Conservation (phyloP, 2,888 invertebrate species). For the Oxytorus armatus region DNA sequence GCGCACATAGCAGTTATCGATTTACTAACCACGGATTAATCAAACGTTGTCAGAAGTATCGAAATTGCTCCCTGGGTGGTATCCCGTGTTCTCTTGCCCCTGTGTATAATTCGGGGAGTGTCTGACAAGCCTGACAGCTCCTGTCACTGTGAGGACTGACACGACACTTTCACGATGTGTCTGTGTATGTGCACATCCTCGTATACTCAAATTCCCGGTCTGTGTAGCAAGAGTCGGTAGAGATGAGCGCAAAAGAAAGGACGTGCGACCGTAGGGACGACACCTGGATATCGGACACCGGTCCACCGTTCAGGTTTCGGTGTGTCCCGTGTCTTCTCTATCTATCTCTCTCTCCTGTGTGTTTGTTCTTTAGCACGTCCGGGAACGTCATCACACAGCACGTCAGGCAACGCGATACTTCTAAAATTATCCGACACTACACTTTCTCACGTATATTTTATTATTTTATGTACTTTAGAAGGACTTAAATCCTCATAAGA, state of each 20-base stretch:
- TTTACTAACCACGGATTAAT: constrained; percentile 5
- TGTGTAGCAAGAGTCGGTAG: constrained; percentile 29
- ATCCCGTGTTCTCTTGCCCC: constrained; percentile 3
- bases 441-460: constrained; percentile 65
- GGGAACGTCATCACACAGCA: constrained; percentile 49
- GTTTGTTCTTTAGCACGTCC: constrained; percentile 44
- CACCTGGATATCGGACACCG: constrained; percentile 65
- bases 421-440: constrained; percentile 59
- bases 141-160: constrained; percentile 29
- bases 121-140: constrained; percentile 51
- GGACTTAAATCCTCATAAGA: not conserved
- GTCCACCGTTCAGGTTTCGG: constrained; percentile 51
- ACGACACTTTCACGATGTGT: constrained; percentile 45
- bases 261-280: constrained; percentile 51
- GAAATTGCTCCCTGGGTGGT: constrained; percentile 18
- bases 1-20: not conserved
- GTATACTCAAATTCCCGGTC: constrained; percentile 46
- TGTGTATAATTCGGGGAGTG: constrained; percentile 31
- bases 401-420: constrained; percentile 60
- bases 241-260: constrained; percentile 36
- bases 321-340: constrained; percentile 12
- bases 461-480: constrained; percentile 43
- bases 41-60: not conserved
- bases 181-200: not conserved
- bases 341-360: constrained; percentile 11